phyloP scores from a whole-genome alignment of 1,140 invertebrate species.

The Stegodyphus mimosarum region DNA sequence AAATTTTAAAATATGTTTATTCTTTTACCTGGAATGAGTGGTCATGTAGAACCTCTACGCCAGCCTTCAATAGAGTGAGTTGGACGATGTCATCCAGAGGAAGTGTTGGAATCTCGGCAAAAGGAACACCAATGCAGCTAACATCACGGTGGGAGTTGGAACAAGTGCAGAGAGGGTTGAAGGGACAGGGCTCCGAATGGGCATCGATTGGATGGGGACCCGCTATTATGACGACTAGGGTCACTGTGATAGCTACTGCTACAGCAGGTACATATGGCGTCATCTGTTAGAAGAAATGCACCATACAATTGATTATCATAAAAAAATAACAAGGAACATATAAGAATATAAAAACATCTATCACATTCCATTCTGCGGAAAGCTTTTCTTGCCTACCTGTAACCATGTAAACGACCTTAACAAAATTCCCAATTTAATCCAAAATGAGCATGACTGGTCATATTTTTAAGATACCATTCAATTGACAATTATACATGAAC shows the following conservation, averaged over 20 bases:
- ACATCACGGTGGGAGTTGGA: conserved; percentile 71
- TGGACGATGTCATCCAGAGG: conserved; percentile 73
- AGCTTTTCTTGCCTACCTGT: not conserved
- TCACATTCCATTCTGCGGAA: not conserved
- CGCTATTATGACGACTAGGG: not conserved
- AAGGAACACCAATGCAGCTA: conserved; percentile 75
- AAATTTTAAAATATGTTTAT: conserved; percentile 1
- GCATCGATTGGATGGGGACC: not conserved
- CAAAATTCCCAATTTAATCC: too few relatives aligned
- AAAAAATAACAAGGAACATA: not conserved
- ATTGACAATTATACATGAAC: too few relatives aligned
- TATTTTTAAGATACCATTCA: too few relatives aligned
- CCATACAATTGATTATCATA: not conserved
- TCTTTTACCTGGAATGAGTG: conserved; percentile 69
- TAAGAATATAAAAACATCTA: not conserved
- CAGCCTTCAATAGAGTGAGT: conserved; percentile 65
- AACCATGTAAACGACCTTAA: too few relatives aligned
- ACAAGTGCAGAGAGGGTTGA: conserved; percentile 76
- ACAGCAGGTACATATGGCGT: conserved; percentile 36
- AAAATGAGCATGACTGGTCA: too few relatives aligned
- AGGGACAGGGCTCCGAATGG: conserved; percentile 69
- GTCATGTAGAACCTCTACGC: conserved; percentile 71
- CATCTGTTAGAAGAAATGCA: not conserved
- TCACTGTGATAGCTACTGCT: conserved; percentile 24
- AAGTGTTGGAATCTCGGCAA: conserved; percentile 73